phyloP scores from a whole-genome alignment of 2,113 vertebrate genomes.

The Amblyopsis rosae region DNA sequence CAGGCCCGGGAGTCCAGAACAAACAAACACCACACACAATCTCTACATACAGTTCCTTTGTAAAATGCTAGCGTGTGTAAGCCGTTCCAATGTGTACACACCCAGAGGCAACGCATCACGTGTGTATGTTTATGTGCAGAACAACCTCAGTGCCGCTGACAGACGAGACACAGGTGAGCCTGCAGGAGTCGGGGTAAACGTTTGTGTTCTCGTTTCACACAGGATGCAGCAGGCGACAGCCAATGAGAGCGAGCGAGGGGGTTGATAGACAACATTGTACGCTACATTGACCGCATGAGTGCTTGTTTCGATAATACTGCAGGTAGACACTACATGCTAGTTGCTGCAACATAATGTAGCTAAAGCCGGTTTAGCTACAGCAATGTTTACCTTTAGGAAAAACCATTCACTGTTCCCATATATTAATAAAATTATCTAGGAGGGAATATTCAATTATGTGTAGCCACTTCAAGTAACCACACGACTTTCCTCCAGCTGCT shows the following conservation, averaged over 20 bases:
- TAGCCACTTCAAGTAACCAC: too few relatives aligned
- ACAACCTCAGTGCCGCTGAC: conserved; percentile 39
- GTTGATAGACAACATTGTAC: neutral
- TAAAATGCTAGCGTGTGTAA: neutral
- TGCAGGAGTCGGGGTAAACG: conserved; percentile 65
- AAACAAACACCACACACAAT: conserved; percentile 17
- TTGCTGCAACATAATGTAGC: neutral
- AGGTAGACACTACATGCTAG: too few relatives aligned
- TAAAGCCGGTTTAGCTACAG: too few relatives aligned
- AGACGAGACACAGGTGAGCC: conserved; percentile 59
- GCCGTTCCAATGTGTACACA: neutral
- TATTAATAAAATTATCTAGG: too few relatives aligned
- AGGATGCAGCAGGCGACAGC: conserved; percentile 39
- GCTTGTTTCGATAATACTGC: too few relatives aligned
- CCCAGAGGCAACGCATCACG: neutral
- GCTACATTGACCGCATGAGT: neutral
- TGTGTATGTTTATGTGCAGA: neutral
- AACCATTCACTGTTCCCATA: too few relatives aligned
- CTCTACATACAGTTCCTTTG: neutral
- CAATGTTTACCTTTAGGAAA: too few relatives aligned
- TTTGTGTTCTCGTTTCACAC: conserved; percentile 58
- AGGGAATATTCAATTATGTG: too few relatives aligned
- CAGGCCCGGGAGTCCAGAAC: conserved; percentile 6
- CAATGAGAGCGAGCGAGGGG: conserved; percentile 31
- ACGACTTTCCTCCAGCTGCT: too few relatives aligned